Evolutionary conservation across 2,113 vertebrate species (phyloP).

Genomic region (Malurus melanocephalus): DNA sequence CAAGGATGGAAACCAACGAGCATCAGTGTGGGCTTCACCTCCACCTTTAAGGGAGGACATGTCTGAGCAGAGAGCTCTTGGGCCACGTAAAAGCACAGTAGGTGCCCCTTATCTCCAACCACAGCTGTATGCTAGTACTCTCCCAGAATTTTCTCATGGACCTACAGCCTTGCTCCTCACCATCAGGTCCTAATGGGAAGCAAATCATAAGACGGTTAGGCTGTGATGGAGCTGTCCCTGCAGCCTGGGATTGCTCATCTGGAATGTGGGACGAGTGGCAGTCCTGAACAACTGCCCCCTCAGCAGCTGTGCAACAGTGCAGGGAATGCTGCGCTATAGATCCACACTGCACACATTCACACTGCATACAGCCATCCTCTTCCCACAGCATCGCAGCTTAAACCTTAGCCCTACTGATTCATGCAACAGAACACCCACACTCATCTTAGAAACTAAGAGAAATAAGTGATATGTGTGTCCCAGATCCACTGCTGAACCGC

Average conservation of each 20-base stretch:
- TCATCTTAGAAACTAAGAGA: neutral
- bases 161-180: neutral
- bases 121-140: neutral
- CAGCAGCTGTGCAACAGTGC: neutral
- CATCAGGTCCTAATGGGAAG: neutral
- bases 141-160: neutral
- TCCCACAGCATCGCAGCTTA: neutral
- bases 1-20: neutral
- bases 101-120: neutral
- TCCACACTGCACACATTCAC: neutral
- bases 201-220: neutral
- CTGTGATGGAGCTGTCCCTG: neutral
- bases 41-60: neutral
- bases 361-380: neutral
- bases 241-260: neutral
- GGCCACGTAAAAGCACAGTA: neutral
- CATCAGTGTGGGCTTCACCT: neutral
- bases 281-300: neutral
- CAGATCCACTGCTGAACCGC: neutral
- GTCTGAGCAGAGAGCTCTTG: neutral
- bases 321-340: neutral
- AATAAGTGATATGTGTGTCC: neutral
- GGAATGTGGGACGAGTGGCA: fast-evolving
- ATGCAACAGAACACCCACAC: neutral
- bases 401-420: neutral